Evolutionary conservation across 2,888 invertebrate species (phyloP), one percentile per base, ranked within the genome.

Genomic region (Monochamus alternatus): DNA sequence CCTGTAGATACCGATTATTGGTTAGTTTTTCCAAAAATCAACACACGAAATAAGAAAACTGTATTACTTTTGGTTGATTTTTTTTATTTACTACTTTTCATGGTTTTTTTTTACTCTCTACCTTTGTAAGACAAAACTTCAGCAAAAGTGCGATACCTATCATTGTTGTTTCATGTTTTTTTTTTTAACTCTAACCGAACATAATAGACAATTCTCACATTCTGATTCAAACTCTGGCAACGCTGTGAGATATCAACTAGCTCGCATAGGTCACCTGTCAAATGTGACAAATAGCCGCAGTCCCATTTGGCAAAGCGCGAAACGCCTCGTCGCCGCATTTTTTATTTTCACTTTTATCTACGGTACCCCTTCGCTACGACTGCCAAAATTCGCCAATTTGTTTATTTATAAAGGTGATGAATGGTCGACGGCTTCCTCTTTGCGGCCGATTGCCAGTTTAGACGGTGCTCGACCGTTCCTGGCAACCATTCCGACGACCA

Each of bases 191-290:
- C 22, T 22, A 22, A 22, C 22, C 22, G 22, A 22, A 22, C 22
- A 22, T 22, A 22, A 22, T 22, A 22, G 22, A 22, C 38, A 1
- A 4, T 38, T 5, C 38, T 38, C 1, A 2, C 38, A 38, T 38
- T 38, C 38, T 2, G 38, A 38, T 38, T 38, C 7, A 7, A 38
- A 7, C 38, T 38, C n/a, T 22, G 55, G 55, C 55, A 55, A 14
- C 55, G 55, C 7, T 7, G 55, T n/a, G 14, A 63, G 22, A 14
- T 43, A 43, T 47, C 31, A 38, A n/a, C 47, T 47, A 12, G 32
- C 64, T 47, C 64, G 43, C 43, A 43, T 8, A 63, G 43, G 62
- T 43, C 62, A 43, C 32, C 62, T 63, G 64, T 64, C 64, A 64
- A 64, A 64, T 44, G 47, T 64, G 64, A 64, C 64, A 64, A 47